Conservation (phyloP, 2,113 vertebrate species). For the Xenopus laevis region DNA sequence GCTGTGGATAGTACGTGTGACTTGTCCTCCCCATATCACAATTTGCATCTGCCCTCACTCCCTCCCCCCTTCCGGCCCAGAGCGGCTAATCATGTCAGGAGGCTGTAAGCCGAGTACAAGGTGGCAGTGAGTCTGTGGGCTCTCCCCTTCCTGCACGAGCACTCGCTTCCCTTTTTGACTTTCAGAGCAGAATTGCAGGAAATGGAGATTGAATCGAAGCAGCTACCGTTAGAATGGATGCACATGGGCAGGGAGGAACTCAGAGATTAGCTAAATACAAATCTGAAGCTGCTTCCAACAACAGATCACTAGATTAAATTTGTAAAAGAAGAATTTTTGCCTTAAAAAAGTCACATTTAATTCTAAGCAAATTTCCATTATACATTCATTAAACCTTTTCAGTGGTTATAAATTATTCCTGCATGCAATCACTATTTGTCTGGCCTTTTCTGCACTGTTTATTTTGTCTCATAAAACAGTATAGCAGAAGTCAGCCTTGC, state of each 20-base stretch:
- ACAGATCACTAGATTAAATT: too few species aligned
- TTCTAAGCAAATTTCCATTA: too few species aligned
- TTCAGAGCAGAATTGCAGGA: slow-evolving; percentile 35
- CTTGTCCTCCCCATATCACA: slow-evolving; percentile 8
- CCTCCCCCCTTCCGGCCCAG: slow-evolving; percentile 11
- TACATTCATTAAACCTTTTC: too few species aligned
- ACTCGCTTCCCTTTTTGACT: slow-evolving; percentile 23
- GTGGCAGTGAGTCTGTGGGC: slow-evolving; percentile 18
- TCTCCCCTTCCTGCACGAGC: slow-evolving; percentile 26
- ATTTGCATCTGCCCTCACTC: not conserved
- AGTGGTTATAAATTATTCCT: too few species aligned
- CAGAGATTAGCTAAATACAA: not conserved
- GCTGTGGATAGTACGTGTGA: not conserved
- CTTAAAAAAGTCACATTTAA: too few species aligned
- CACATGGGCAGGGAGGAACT: not conserved
- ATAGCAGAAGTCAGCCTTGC: too few species aligned
- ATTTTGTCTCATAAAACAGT: too few species aligned
- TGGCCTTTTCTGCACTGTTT: too few species aligned
- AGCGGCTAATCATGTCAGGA: slow-evolving; percentile 12
- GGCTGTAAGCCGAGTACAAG: not conserved
- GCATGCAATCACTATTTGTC: too few species aligned
- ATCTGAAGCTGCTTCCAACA: too few species aligned
- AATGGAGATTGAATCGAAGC: slow-evolving; percentile 8
- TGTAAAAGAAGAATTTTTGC: too few species aligned
- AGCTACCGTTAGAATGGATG: not conserved